phyloP scores from a whole-genome alignment of 2,797 vertebrate genomes.

The Acestrorhynchus altus region DNA sequence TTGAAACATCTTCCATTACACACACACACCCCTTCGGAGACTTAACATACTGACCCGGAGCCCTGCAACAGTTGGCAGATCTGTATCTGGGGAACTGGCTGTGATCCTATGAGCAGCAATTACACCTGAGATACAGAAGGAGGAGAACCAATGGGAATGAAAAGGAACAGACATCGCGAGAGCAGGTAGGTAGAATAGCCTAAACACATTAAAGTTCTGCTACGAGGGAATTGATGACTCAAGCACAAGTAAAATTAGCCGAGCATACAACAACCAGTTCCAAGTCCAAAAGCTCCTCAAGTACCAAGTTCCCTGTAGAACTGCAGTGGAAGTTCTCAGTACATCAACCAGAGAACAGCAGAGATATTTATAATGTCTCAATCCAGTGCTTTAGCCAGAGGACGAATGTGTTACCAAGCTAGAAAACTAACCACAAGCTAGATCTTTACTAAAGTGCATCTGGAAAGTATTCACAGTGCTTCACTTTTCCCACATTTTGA shows the following conservation, averaged over 20 bases:
- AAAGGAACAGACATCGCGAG: background rate
- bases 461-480: no score
- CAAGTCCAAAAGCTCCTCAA: no score
- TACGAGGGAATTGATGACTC: background rate
- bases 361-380: no score
- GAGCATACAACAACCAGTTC: background rate
- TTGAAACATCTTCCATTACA: background rate
- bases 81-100: constrained; percentile 85
- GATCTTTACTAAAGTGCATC: no score
- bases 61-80: constrained; percentile 81
- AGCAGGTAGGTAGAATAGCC: background rate
- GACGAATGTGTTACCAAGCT: no score
- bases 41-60: constrained; percentile 78
- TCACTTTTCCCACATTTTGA: no score
- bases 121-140: constrained; percentile 72
- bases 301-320: no score
- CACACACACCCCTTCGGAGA: background rate
- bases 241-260: background rate
- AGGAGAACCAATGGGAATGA: background rate
- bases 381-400: no score
- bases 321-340: no score
- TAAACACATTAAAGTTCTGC: background rate
- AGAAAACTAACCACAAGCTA: no score
- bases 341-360: no score
- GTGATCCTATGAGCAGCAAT: constrained; percentile 85